Percentiles rank a stretch among this genome's conserved stretches.
Conservation (phyloP, 2,113 vertebrate species). For the Casuarius casuarius region DNA sequence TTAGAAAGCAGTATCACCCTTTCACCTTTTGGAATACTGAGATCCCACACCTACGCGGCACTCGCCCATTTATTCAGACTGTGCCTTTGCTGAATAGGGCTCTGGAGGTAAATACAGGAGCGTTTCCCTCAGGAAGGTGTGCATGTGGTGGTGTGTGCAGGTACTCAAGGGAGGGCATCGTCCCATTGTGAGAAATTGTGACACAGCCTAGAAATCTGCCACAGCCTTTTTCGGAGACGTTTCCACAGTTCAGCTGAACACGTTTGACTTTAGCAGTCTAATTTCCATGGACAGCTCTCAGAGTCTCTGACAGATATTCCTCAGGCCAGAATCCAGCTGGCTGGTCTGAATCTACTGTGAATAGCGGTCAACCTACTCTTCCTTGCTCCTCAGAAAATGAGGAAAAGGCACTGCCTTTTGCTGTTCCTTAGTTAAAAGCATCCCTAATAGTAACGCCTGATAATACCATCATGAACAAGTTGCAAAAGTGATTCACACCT, state of each 20-base stretch:
- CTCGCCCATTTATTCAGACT: not conserved
- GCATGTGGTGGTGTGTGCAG: not conserved
- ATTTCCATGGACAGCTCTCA: not conserved
- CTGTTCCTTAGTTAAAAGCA: not conserved
- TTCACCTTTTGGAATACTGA: conserved; percentile 30
- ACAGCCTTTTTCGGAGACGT: not conserved
- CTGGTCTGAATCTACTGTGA: not conserved
- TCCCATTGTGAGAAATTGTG: not conserved
- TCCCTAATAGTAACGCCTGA: not conserved
- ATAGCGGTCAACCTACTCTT: not conserved
- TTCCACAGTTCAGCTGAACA: not conserved
- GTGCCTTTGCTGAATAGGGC: not conserved
- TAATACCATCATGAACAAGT: not conserved
- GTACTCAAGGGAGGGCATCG: not conserved
- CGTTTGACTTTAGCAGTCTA: not conserved
- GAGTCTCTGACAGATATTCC: not conserved
- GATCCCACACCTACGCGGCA: not conserved
- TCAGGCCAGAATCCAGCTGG: not conserved
- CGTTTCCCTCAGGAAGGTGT: not conserved
- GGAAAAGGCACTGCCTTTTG: not conserved
- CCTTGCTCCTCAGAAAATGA: not conserved
- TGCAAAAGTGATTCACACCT: not conserved
- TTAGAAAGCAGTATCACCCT: conserved; percentile 11
- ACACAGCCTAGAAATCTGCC: not conserved
- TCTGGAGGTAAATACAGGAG: not conserved